phyloP scores from a whole-genome alignment of 1,140 invertebrate species.

The Varroa destructor region DNA sequence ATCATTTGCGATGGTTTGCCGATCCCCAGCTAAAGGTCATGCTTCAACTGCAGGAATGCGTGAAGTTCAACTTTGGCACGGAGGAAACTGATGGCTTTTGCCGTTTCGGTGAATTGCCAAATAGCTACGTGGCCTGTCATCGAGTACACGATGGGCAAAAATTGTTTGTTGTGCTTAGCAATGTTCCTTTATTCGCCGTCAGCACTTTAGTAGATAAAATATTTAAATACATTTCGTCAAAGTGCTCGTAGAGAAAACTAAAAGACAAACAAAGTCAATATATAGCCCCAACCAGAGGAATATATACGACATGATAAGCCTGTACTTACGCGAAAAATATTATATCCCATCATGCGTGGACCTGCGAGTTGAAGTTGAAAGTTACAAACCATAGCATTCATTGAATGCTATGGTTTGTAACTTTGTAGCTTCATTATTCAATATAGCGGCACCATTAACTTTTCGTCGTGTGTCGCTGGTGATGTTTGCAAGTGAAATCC shows the following conservation, averaged over 20 bases:
- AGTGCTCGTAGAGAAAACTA: not conserved
- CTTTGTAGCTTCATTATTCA: too few species aligned
- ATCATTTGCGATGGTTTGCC: not conserved
- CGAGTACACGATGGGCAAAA: not conserved
- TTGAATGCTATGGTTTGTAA: too few species aligned
- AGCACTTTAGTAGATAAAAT: conserved; percentile 7
- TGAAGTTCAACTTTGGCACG: not conserved
- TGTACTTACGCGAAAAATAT: too few species aligned
- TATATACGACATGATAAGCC: too few species aligned
- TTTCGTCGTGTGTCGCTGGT: too few species aligned
- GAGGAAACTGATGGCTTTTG: conserved; percentile 17
- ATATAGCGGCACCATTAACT: too few species aligned
- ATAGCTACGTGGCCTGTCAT: conserved; percentile 14
- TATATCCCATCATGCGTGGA: too few species aligned
- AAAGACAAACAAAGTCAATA: too few species aligned
- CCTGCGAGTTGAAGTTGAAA: too few species aligned
- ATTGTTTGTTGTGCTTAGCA: conserved; percentile 5
- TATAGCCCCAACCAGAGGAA: too few species aligned
- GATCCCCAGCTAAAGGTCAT: not conserved
- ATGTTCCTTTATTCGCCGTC: conserved; percentile 12
- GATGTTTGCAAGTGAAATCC: too few species aligned
- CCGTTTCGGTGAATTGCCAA: not conserved
- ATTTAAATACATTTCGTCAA: conserved; percentile 10
- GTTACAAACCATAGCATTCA: too few species aligned
- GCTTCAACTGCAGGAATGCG: conserved; percentile 1